These are phyloP conservation scores for Pangasius mekongensis DNA, from an alignment of 2,797 vertebrate species.

Conservation along the genomic window DNA sequence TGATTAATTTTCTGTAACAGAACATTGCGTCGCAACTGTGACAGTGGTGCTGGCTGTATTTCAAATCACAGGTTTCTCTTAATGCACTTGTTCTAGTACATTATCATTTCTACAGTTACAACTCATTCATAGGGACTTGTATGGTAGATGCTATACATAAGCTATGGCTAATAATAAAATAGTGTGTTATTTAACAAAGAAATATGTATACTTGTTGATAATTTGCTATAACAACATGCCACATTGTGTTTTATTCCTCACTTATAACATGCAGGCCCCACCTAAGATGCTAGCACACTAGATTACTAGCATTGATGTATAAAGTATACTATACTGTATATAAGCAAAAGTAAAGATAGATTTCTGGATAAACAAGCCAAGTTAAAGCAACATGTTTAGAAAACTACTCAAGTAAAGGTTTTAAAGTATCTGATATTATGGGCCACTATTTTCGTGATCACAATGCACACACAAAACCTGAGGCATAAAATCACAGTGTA, in stretches of 20 bases:
- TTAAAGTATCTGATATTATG: background rate
- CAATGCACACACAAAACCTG: background rate
- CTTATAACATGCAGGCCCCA: background rate
- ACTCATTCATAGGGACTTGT: background rate
- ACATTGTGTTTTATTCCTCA: background rate
- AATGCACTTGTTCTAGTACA: too few relatives aligned
- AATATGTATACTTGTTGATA: background rate
- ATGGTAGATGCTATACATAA: background rate
- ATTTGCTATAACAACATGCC: background rate
- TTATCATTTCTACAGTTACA: background rate
- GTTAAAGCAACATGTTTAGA: slow-evolving; percentile 3
- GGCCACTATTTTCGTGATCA: background rate
- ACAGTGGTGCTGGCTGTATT: background rate
- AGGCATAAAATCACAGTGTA: background rate
- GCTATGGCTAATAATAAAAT: slow-evolving; percentile 4
- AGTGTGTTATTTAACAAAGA: background rate
- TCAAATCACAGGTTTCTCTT: too few relatives aligned
- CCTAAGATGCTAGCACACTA: background rate
- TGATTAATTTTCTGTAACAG: background rate
- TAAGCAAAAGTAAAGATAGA: background rate
- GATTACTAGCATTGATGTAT: background rate
- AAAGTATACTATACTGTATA: background rate
- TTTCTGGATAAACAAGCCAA: background rate
- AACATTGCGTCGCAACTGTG: background rate
- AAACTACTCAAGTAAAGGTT: background rate